Evolutionary conservation across 2,113 vertebrate genomes (phyloP), one percentile per base, ranked within the genome.

Genomic region (Isichthys henryi): DNA sequence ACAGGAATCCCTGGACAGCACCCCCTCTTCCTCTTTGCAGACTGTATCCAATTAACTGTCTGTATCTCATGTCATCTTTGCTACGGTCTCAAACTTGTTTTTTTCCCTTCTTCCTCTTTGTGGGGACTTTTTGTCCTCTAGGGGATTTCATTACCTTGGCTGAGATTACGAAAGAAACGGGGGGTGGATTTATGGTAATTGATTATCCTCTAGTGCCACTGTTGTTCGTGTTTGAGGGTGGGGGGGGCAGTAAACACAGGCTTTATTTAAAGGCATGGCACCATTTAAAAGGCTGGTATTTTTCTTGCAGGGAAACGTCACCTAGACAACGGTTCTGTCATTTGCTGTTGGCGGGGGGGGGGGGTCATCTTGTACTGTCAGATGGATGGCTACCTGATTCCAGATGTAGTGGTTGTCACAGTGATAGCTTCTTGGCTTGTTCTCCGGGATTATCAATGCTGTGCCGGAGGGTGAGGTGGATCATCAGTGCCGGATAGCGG

Each of bases 121-220:
- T 89, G 45, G 70, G 88, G 46, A 53, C 84, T 43, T 66, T 43
- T 87, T 45, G 83, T 84, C 91, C 91, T 90, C 89, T 88, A 35
- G 35, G 53, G 3, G 77, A 62, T 89, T 58, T 93, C 90, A 92
- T 91, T 90, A 88, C 88, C 90, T 91, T 74, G 23, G 62, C 27
- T 39, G 66, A 88, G 91, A 92, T 91, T 92, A 92, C 89, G 91
- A 92, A 92, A 91, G 91, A 88, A 53, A 27, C 11, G 87, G 58
- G 86, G 88, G 87, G 87, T 90, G 89, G 93, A 92, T 93, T 92
- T 93, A 93, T 93, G 87, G 91, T 89, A 91, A 89, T 90, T 92
- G 91, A 91, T 92, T 92, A 89, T 80, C n/a, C 90, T 85, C 85
- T 84, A 90, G 74, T 86, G 90, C 83, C 70, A 80, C 46, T 43